phyloP scores from a whole-genome alignment of 2,797 vertebrate genomes.

The Enteromius thamalakanensis region DNA sequence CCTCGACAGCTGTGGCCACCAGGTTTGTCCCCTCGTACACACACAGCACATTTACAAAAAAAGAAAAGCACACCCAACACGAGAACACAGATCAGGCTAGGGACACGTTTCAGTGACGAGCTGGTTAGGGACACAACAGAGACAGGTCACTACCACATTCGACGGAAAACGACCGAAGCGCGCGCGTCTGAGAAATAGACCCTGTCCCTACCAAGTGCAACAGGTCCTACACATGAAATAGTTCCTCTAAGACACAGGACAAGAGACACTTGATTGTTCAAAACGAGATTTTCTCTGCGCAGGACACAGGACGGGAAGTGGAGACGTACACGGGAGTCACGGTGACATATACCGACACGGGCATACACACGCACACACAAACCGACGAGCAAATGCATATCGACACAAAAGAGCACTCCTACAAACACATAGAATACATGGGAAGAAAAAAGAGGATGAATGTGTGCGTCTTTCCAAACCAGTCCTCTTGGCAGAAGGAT shows the following conservation, averaged over 20 bases:
- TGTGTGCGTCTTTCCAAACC: constrained; percentile 66
- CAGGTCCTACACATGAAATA: constrained; percentile 62
- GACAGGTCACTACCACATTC: constrained; percentile 73
- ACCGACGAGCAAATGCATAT: constrained; percentile 57
- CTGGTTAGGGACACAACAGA: constrained; percentile 72
- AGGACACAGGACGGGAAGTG: constrained; percentile 55
- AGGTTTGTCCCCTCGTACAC: constrained; percentile 66
- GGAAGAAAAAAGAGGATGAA: constrained; percentile 71
- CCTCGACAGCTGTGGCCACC: constrained; percentile 63
- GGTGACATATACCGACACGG: constrained; percentile 67
- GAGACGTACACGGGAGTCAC: constrained; percentile 72
- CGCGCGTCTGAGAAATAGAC: constrained; percentile 60
- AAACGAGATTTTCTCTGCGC: constrained; percentile 63
- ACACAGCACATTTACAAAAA: constrained; percentile 74
- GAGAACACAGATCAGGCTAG: constrained; percentile 75
- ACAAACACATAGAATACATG: constrained; percentile 75
- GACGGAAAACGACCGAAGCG: constrained; percentile 66
- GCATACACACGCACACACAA: constrained; percentile 64
- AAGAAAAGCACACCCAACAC: constrained; percentile 76
- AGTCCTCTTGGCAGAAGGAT: constrained; percentile 63
- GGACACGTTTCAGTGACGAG: constrained; percentile 63
- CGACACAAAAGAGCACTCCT: constrained; percentile 71
- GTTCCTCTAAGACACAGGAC: constrained; percentile 73
- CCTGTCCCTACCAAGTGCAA: constrained; percentile 63
- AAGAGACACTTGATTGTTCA: constrained; percentile 69